Conservation (phyloP, 2,888 invertebrate species). For the Myopa tessellatipennis region DNA sequence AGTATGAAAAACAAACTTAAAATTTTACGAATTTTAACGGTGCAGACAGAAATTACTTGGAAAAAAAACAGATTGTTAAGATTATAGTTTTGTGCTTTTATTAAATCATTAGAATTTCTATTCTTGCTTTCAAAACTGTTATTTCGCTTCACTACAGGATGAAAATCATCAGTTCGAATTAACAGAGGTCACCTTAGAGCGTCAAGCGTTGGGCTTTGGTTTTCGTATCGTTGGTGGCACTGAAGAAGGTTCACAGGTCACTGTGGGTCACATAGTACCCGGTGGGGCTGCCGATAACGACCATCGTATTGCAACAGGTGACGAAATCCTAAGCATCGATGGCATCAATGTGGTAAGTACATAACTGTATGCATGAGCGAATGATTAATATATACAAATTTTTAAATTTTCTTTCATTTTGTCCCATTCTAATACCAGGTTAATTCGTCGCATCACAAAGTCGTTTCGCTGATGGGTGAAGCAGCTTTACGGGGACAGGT, state of each 20-base stretch:
- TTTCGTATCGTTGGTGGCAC: conserved; percentile 98
- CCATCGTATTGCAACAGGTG: conserved; percentile 89
- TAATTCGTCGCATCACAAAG: conserved; percentile 91
- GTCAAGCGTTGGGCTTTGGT: conserved; percentile 96
- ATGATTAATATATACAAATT: neutral
- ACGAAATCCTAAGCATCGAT: conserved; percentile 95
- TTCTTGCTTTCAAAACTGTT: neutral
- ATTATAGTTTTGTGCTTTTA: neutral
- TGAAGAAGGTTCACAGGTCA: conserved; percentile 96
- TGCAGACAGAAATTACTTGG: no score
- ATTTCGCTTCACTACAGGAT: conserved; percentile 41
- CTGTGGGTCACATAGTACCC: conserved; percentile 96
- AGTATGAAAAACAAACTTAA: conserved; percentile 39
- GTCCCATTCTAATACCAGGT: conserved; percentile 61
- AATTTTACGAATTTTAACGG: neutral
- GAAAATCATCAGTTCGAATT: conserved; percentile 60
- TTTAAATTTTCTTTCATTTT: neutral
- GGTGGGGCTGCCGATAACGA: conserved; percentile 95
- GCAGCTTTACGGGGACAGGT: conserved; percentile 91
- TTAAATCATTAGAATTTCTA: neutral
- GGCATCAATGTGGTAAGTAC: conserved; percentile 77
- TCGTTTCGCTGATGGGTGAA: conserved; percentile 90
- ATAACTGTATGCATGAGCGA: neutral
- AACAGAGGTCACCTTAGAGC: conserved; percentile 77
- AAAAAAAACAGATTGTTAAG: neutral